phyloP scores from a whole-genome alignment of 2,797 vertebrate genomes.

The Oreochromis grahami region DNA sequence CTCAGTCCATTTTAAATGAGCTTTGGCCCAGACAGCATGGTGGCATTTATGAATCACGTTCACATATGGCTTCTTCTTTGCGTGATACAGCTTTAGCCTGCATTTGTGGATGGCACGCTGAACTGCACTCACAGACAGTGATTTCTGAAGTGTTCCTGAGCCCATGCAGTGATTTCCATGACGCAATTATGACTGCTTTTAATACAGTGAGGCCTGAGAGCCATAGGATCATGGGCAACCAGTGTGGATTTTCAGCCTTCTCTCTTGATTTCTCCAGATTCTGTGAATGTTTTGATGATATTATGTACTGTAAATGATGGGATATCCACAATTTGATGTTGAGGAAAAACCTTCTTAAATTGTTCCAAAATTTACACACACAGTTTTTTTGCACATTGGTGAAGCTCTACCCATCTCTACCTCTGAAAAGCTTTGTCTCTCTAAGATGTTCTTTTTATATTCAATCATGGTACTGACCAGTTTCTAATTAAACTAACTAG shows the following conservation, averaged over 20 bases:
- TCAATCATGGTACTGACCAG: neutral
- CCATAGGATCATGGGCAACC: neutral
- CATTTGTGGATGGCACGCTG: neutral
- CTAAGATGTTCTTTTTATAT: neutral
- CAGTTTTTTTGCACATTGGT: neutral
- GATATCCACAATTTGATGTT: neutral
- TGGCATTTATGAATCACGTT: neutral
- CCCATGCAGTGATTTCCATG: neutral
- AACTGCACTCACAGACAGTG: neutral
- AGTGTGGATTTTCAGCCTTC: neutral
- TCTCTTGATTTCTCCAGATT: neutral
- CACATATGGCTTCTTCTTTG: neutral
- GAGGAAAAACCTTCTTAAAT: neutral
- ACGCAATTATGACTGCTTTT: neutral
- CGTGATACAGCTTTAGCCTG: neutral
- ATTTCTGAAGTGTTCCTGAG: neutral
- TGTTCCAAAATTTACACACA: neutral
- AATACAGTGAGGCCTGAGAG: neutral
- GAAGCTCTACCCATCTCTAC: neutral
- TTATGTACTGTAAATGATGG: neutral
- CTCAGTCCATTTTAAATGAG: neutral
- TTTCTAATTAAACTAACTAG: neutral
- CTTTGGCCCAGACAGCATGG: neutral
- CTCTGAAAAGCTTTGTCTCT: neutral
- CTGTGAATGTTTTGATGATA: neutral